These are phyloP conservation scores for Gnathonemus longibarbis DNA, from an alignment of 2,113 vertebrate species.

Conservation along the genomic window DNA sequence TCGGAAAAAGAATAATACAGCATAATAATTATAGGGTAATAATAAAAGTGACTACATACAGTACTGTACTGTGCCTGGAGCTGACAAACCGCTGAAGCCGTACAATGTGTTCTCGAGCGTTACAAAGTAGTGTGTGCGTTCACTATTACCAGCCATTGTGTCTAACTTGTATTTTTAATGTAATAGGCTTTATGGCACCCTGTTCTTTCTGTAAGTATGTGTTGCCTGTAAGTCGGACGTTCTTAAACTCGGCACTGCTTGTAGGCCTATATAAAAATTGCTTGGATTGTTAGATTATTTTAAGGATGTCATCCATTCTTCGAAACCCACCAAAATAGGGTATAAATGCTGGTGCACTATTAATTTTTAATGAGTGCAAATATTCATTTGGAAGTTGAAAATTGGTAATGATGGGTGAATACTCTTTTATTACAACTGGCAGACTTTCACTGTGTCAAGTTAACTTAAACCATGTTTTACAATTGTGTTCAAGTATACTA, in stretches of 20 bases:
- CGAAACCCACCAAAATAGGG: background rate
- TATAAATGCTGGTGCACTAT: background rate
- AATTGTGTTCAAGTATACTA: background rate
- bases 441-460: background rate
- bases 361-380: background rate
- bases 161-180: background rate
- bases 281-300: background rate
- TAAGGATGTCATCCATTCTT: background rate
- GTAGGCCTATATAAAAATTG: background rate
- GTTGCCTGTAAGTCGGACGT: background rate
- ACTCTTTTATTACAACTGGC: background rate
- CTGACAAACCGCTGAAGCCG: background rate
- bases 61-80: background rate
- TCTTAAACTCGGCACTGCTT: background rate
- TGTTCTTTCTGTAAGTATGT: background rate
- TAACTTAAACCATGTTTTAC: background rate
- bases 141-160: background rate
- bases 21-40: background rate
- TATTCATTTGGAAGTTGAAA: background rate
- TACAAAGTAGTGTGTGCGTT: background rate
- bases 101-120: background rate
- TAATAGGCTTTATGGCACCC: background rate
- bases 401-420: background rate
- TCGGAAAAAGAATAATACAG: background rate
- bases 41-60: background rate